Percentiles rank a stretch among this genome's conserved stretches.
phyloP scores from a whole-genome alignment of 2,797 vertebrate species.

The Uromys caudimaculatus region DNA sequence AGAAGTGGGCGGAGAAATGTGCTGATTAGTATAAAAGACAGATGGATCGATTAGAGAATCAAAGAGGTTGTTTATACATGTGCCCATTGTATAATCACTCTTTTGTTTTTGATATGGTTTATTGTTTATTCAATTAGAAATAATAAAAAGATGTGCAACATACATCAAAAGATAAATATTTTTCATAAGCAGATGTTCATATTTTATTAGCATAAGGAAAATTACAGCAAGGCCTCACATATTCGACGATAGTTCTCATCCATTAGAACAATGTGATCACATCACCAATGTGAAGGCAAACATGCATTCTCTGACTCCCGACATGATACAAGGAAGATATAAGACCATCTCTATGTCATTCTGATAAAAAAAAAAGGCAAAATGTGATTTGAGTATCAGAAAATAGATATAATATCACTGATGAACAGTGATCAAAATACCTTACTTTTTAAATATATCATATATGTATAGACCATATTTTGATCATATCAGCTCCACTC shows the following conservation, averaged over 20 bases:
- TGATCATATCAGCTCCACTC: neutral
- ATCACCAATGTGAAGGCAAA: neutral
- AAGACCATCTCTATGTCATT: neutral
- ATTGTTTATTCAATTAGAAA: neutral
- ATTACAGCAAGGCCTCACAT: neutral
- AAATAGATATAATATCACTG: neutral
- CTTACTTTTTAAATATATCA: neutral
- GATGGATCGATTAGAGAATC: neutral
- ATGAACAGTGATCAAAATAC: neutral
- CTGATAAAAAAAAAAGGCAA: neutral
- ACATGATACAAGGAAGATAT: neutral
- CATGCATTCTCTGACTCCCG: neutral
- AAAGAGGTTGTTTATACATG: neutral
- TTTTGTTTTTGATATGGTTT: neutral
- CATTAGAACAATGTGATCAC: neutral
- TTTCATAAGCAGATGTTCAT: neutral
- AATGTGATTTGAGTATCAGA: neutral
- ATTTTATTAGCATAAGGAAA: neutral
- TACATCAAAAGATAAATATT: too few relatives aligned
- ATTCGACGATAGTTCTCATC: neutral
- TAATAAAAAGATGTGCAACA: neutral
- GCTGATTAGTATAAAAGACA: neutral
- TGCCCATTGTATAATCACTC: neutral
- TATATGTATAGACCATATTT: neutral
- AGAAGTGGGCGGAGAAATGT: neutral